A percentile compares a stretch with the other conserved stretches of the same genome.
Evolutionary conservation across 2,797 vertebrate species (phyloP).

Genomic region (Heteromormyrus szaboi): DNA sequence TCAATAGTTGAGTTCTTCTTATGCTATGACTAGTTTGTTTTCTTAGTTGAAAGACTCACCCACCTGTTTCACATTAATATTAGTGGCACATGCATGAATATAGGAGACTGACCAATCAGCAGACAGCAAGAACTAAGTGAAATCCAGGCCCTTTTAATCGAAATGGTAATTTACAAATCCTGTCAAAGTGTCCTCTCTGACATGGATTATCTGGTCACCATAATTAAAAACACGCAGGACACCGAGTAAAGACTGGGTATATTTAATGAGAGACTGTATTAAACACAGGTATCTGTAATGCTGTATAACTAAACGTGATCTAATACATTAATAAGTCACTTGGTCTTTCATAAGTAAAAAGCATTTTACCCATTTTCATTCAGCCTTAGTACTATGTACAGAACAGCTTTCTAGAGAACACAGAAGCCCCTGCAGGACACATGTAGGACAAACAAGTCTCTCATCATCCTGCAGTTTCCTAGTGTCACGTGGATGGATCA

Average conservation of each 20-base stretch:
- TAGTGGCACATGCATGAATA: neutral
- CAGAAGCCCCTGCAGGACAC: neutral
- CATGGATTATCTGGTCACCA: neutral
- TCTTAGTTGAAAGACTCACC: neutral
- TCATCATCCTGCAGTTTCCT: neutral
- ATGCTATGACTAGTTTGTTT: neutral
- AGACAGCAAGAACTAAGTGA: neutral
- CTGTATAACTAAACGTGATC: constrained; percentile 51
- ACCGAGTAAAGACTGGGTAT: neutral
- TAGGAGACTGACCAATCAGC: neutral
- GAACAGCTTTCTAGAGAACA: neutral
- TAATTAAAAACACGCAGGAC: neutral
- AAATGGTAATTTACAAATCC: neutral
- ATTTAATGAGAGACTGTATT: constrained; percentile 35
- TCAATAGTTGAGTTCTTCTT: neutral
- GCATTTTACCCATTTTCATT: constrained; percentile 40
- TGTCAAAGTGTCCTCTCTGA: neutral
- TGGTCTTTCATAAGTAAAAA: constrained; percentile 38
- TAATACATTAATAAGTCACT: constrained; percentile 40
- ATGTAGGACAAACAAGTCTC: neutral
- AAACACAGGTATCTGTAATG: constrained; percentile 45
- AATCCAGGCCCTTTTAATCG: neutral
- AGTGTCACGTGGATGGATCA: neutral
- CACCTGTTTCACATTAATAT: neutral
- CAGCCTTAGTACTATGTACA: constrained; percentile 46